Base-by-base conservation (phyloP, 2,797 vertebrate species). In the Apogon talboti region DNA sequence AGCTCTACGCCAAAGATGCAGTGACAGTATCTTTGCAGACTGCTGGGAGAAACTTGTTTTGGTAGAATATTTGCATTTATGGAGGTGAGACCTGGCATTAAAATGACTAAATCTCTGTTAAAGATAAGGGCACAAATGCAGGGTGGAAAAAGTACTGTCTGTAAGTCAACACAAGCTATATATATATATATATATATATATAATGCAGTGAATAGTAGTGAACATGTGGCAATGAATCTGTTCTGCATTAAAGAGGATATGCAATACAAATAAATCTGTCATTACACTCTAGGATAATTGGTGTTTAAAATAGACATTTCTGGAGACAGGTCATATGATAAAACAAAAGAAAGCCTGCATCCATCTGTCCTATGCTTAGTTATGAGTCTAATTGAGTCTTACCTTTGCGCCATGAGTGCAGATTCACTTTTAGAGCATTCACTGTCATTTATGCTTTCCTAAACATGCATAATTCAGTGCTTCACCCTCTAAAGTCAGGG, bases 381-480 rank as follows among this genome's bases (percentile, higher is more conserved):
- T 28, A 28, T 28, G 30, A 10, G 54, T 28, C 56, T 56, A 14
- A 56, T 46, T 40, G 28, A 13, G 15, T 72, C 45, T 45, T 48
- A 53, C 8, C 43, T 10, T 19, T 68, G 69, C 42, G 35, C 42
- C 33, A 68, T 66, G 54, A 64, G 75, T 44, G 44, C 45, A 57
- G 0, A 43, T 37, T 16, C 11, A 52, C 28, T 59, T 82, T 70
- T 18, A 57, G 64, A 74, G 46, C 64, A 55, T 64, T 70, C 49
- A 13, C 56, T 71, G 47, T 74, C 72, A 70, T 79, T 84, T 75
- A 46, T 46, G 65, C 16, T 8, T 16, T 38, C 48, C 44, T 66
- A 65, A 76, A 72, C 59, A 79, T 82, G 70, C 58, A 84, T 84
- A 80, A 79, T 84, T 83, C 74, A 88, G 63, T 1, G 62, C 15